phyloP scores from a whole-genome alignment of 2,888 invertebrate genomes.

The Drosophila pseudotalamancana region DNA sequence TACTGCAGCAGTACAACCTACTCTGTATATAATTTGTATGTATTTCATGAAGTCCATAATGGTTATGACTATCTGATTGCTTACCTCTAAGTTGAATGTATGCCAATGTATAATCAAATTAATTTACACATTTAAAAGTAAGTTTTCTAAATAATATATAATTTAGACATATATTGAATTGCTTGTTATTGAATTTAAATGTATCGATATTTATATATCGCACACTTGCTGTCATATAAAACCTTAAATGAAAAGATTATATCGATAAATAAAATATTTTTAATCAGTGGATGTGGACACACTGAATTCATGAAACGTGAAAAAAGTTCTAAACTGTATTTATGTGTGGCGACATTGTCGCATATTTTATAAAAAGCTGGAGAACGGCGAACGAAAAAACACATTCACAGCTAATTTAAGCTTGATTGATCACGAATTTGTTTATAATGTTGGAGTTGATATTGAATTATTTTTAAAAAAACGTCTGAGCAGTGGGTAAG shows the following conservation, averaged over 20 bases:
- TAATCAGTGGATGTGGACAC: constrained; percentile 36
- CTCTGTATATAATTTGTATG: neutral
- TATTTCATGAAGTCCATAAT: neutral
- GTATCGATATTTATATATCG: constrained; percentile 20
- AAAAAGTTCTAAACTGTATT: constrained; percentile 61
- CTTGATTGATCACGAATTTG: constrained; percentile 83
- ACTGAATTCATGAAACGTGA: constrained; percentile 50
- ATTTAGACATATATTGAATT: neutral
- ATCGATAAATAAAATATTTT: constrained; percentile 25
- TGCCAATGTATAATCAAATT: neutral
- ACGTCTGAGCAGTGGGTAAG: constrained; percentile 82
- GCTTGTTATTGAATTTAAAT: neutral
- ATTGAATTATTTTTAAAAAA: constrained; percentile 82
- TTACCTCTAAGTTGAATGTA: neutral
- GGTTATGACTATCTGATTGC: neutral
- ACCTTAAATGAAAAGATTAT: neutral
- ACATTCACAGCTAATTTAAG: constrained; percentile 79
- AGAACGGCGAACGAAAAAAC: constrained; percentile 64
- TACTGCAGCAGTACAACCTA: neutral
- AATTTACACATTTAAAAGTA: neutral
- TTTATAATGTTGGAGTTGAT: constrained; percentile 83
- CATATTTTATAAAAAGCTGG: constrained; percentile 70
- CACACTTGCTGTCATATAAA: neutral
- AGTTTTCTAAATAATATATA: too few species aligned
- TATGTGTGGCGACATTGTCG: constrained; percentile 67